These are phyloP conservation scores for Lasioglossum baleicum DNA, from an alignment of 1,140 invertebrate genomes.

Conservation along the genomic window DNA sequence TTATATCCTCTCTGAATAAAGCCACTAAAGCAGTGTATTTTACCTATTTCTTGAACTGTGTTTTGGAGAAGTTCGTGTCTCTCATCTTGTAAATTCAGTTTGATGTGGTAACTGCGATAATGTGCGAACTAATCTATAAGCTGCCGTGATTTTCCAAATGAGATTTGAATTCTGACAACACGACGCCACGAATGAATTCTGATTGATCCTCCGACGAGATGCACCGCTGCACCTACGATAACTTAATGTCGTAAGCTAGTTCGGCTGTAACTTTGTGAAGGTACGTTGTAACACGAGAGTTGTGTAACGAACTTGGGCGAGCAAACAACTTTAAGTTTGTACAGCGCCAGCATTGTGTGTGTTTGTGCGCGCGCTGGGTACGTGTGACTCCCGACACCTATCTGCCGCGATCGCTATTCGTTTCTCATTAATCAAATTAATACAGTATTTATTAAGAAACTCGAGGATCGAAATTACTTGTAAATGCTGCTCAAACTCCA, in stretches of 20 bases:
- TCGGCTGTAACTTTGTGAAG: neutral
- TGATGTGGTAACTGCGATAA: neutral
- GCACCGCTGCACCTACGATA: slow-evolving; percentile 5
- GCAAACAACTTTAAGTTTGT: slow-evolving; percentile 1
- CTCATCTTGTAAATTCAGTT: neutral
- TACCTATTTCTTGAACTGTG: too few relatives aligned
- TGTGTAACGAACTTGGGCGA: neutral
- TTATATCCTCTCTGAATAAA: too few relatives aligned
- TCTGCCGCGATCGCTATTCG: neutral
- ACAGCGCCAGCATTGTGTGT: neutral
- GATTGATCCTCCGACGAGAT: neutral
- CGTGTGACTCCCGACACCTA: neutral
- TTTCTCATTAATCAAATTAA: neutral
- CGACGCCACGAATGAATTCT: neutral
- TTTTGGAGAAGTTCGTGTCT: too few relatives aligned
- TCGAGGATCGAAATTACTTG: too few relatives aligned
- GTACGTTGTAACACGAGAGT: neutral
- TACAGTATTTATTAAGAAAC: neutral
- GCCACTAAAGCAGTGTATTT: too few relatives aligned
- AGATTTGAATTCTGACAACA: neutral
- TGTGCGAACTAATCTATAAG: neutral
- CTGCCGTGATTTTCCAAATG: neutral
- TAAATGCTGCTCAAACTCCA: too few relatives aligned
- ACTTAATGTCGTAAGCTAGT: slow-evolving; percentile 1
- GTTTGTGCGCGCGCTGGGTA: neutral